phyloP scores from a whole-genome alignment of 2,113 vertebrate species.

The Nesogale talazaci region DNA sequence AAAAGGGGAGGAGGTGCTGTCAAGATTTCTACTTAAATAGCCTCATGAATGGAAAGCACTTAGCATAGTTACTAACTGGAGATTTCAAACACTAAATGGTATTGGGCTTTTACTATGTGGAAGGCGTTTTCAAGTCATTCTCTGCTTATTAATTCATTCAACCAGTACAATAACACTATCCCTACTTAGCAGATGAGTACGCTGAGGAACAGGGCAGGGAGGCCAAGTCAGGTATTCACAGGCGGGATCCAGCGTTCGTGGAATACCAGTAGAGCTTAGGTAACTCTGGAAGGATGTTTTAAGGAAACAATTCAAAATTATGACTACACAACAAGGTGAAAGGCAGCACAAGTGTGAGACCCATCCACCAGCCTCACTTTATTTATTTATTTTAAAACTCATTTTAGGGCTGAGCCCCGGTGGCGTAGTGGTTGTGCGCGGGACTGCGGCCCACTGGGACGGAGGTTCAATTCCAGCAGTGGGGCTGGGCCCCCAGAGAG shows the following conservation, averaged over 20 bases:
- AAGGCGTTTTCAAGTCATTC: neutral
- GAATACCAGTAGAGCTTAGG: neutral
- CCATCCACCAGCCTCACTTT: neutral
- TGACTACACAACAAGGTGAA: neutral
- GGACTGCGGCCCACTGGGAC: no score
- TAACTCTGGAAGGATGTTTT: neutral
- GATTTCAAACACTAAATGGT: neutral
- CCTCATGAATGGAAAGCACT: neutral
- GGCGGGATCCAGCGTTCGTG: neutral
- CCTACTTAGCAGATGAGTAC: neutral
- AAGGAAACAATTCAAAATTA: constrained; percentile 34
- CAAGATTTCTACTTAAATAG: neutral
- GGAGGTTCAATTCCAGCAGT: no score
- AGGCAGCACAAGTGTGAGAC: neutral
- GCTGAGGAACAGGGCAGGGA: neutral
- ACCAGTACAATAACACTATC: neutral
- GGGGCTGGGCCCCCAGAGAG: no score
- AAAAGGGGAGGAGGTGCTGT: neutral
- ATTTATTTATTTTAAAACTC: no score
- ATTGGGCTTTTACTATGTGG: neutral
- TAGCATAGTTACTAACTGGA: neutral
- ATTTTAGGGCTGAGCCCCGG: no score
- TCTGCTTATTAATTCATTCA: neutral
- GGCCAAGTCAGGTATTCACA: neutral
- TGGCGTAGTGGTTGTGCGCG: no score